Percentiles rank a stretch among this genome's conserved stretches.
Conservation (phyloP, 37 sponge, comb jelly and placozoan species). For the Spongilla lacustris region DNA sequence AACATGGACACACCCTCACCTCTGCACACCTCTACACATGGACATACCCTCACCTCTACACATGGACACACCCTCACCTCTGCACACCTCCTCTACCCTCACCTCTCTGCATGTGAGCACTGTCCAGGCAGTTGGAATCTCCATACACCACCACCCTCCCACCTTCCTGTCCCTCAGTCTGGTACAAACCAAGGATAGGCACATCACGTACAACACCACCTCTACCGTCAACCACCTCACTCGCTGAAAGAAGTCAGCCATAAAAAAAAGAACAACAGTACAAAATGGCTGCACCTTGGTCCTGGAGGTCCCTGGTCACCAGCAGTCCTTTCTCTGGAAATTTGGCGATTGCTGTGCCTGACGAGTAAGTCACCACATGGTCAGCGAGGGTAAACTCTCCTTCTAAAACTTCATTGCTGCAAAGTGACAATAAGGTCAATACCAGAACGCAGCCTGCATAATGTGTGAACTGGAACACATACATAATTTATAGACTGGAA, state of each 20-base stretch:
- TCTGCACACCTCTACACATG: not conserved
- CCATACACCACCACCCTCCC: constrained; percentile 89
- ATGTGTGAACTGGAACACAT: no score
- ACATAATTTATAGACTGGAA: no score
- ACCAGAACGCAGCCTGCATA: not conserved
- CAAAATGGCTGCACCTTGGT: no score
- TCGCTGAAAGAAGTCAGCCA: constrained; percentile 28
- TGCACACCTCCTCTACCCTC: not conserved
- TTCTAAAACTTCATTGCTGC: constrained; percentile 76
- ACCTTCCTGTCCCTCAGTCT: constrained; percentile 50
- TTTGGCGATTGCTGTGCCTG: constrained; percentile 78
- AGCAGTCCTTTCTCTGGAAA: constrained; percentile 76
- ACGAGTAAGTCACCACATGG: constrained; percentile 61
- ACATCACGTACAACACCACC: constrained; percentile 45
- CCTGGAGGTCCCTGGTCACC: constrained; percentile 71
- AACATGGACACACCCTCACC: not conserved
- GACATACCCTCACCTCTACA: not conserved
- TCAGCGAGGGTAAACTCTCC: constrained; percentile 71
- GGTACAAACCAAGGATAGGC: constrained; percentile 86
- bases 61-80: not conserved
- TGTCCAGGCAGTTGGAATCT: constrained; percentile 98
- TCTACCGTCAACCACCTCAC: constrained; percentile 65
- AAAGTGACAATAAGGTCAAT: not conserved
- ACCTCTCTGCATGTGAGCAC: constrained; percentile 87
- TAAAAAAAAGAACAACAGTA: no score